phyloP scores from a whole-genome alignment of 2,888 invertebrate species.

The Catocala fraxini region DNA sequence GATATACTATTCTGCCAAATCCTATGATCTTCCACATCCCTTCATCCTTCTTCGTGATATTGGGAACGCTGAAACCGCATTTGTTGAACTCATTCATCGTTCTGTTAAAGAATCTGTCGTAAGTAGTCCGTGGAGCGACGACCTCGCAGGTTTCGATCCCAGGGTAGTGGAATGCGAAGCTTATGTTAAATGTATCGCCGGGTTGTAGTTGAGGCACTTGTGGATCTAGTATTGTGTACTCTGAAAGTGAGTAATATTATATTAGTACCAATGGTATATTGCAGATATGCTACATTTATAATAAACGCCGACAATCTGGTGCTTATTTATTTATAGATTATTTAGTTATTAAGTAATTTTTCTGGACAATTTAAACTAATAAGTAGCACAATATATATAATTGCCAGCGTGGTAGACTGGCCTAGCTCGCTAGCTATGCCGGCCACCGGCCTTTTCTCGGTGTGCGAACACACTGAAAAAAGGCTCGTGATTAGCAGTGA shows the following conservation, averaged over 20 bases:
- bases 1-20: conserved; percentile 69
- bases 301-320: no score
- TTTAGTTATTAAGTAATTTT: no score
- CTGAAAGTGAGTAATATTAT: conserved; percentile 58
- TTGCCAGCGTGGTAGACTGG: no score
- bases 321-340: no score
- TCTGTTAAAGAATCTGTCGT: conserved; percentile 68
- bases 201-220: conserved; percentile 26
- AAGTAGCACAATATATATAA: no score
- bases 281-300: no score
- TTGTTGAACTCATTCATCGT: conserved; percentile 44
- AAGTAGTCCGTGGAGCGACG: conserved; percentile 58
- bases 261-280: no score
- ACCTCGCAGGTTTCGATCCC: conserved; percentile 69
- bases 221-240: conserved; percentile 52
- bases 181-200: conserved; percentile 63
- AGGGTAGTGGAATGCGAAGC: conserved; percentile 65
- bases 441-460: no score
- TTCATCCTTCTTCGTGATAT: conserved; percentile 63
- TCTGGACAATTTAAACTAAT: no score
- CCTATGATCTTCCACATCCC: conserved; percentile 73
- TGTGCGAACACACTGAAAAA: no score
- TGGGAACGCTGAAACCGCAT: conserved; percentile 67
- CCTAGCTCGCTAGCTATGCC: no score
- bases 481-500: no score